A percentile compares a stretch with the other conserved stretches of the same genome.
Evolutionary conservation across 2,113 vertebrate genomes (phyloP).

Genomic region (Hiodon alosoides): DNA sequence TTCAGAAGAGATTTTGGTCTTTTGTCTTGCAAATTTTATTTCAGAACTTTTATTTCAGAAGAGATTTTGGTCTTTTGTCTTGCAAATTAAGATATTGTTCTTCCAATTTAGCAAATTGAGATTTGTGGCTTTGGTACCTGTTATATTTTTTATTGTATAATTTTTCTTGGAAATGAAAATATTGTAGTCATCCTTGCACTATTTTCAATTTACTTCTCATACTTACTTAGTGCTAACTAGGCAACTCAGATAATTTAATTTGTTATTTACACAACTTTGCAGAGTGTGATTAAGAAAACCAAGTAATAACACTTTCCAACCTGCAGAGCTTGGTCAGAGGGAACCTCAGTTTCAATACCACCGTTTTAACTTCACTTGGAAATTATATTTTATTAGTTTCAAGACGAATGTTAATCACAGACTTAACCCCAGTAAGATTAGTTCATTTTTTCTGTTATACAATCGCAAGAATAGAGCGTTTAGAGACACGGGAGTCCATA

Average conservation of each 20-base stretch:
- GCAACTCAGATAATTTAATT: too few relatives aligned
- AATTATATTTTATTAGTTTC: not conserved
- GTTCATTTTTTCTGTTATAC: not conserved
- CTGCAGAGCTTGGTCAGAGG: too few relatives aligned
- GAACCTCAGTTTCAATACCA: not conserved
- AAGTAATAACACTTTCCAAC: too few relatives aligned
- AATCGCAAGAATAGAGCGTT: not conserved
- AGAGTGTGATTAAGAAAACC: too few relatives aligned
- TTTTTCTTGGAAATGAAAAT: too few relatives aligned
- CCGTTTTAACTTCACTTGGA: not conserved
- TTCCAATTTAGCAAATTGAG: not conserved
- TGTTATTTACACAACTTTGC: too few relatives aligned
- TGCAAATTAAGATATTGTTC: slow-evolving; percentile 10
- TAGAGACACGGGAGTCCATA: slow-evolving; percentile 6
- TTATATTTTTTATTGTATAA: too few relatives aligned
- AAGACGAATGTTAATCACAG: not conserved
- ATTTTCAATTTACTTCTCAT: too few relatives aligned
- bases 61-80: slow-evolving; percentile 48
- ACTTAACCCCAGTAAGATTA: not conserved
- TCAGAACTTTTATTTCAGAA: too few relatives aligned
- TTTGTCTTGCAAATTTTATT: slow-evolving; percentile 3
- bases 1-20: slow-evolving; percentile 54
- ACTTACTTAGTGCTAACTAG: too few relatives aligned
- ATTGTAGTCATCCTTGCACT: too few relatives aligned
- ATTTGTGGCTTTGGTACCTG: not conserved